These are phyloP conservation scores for Haemorhous mexicanus DNA, from an alignment of 2,113 vertebrate genomes.

Conservation along the genomic window DNA sequence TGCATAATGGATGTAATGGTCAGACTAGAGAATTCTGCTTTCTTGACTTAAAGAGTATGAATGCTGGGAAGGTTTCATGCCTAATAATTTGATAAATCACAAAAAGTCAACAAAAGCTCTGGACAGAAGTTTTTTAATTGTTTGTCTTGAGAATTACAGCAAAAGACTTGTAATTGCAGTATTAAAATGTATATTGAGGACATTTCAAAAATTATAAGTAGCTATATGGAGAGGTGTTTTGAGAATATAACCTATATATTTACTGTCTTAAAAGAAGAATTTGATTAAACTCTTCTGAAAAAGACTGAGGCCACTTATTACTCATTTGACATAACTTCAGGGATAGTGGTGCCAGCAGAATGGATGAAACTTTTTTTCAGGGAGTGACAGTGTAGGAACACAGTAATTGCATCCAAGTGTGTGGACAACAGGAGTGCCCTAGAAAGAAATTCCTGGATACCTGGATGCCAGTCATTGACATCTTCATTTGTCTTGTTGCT, in stretches of 20 bases:
- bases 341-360: background rate
- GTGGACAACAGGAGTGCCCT: background rate
- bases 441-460: background rate
- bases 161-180: background rate
- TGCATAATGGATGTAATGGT: background rate
- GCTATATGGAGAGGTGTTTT: background rate
- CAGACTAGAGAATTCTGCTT: background rate
- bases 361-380: background rate
- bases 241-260: background rate
- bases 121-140: background rate
- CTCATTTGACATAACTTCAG: background rate
- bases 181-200: background rate
- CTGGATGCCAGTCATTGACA: background rate
- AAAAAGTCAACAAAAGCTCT: background rate
- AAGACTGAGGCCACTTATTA: background rate
- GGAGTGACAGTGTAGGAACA: background rate
- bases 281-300: background rate
- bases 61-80: background rate
- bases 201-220: background rate
- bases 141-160: background rate
- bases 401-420: background rate
- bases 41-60: background rate
- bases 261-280: background rate
- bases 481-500: background rate
- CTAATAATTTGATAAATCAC: background rate